Base-by-base conservation (phyloP, 2,888 invertebrate species). In the Prosopocoilus inquinatus region DNA sequence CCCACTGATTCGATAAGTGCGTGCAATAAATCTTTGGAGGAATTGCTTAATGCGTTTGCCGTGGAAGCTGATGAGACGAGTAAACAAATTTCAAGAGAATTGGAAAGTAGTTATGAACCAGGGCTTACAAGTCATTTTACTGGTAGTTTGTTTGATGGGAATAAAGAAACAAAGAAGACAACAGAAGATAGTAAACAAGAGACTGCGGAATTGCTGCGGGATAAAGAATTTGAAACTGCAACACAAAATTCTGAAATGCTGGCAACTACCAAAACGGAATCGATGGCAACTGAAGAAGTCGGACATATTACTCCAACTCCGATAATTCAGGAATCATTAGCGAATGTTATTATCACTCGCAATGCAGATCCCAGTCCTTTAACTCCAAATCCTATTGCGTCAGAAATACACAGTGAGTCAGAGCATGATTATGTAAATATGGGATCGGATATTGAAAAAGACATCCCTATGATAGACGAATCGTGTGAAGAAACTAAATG, bases 1-100 rank as follows among this genome's bases (percentile, higher is more conserved):
- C n/a, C 20, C 20, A 28, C 20, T 5, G 41, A 41, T 13, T 41
- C 41, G 5, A 41, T 15, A 15, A 11, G n/a, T 3, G 38, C 11
- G 12, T 38, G 38, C 38, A 12, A 12, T 8, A 38, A 38, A 15
- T 57, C 75, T 75, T 76, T 89, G 72, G 88, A 89, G 72, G 88
- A 89, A 69, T 82, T 89, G 35, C 77, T 90, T 48, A 85, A 87
- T 66, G 85, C 87, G 71, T 80, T 90, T 57, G 89, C 89, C 9
- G 84, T 84, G 69, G 90, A 90, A 80, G 88, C 89, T 9, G 84
- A 86, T 77, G 87, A 88, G 69, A 87, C 88, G 43, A 88, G 87
- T 69, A 86, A 87, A 61, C 84, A 73, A 49, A 75, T 76, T 33
- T 64, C 62, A 13, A 51, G 84, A 60, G 88, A 88, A 59, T 75